Evolutionary conservation across 2,113 vertebrate genomes (phyloP).

Genomic region (Protobothrops mucrosquamatus): DNA sequence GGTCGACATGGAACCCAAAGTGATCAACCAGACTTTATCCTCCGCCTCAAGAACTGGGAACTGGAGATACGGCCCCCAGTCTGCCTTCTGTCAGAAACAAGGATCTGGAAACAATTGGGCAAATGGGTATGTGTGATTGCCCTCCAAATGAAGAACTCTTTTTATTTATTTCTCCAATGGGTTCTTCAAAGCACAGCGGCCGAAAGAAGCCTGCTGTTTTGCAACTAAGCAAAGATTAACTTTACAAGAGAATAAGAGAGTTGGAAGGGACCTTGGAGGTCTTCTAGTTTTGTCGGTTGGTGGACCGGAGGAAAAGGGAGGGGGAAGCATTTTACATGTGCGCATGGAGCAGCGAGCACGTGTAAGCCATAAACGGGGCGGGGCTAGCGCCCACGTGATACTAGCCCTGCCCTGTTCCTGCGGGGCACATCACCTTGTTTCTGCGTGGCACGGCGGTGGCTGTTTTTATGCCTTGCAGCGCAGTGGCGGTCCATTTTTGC

Average conservation of each 20-base stretch:
- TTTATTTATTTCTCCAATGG: not conserved
- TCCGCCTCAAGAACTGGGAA: slow-evolving; percentile 74
- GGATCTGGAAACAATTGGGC: slow-evolving; percentile 99
- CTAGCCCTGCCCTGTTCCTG: no score
- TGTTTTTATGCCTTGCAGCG: no score
- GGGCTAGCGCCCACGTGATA: no score
- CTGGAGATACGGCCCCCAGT: slow-evolving; percentile 81
- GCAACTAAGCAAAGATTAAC: not conserved
- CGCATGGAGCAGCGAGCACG: no score
- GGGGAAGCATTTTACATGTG: no score
- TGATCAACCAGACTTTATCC: slow-evolving; percentile 81
- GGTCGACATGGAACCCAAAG: slow-evolving; percentile 97
- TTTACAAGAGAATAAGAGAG: not conserved
- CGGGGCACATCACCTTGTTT: no score
- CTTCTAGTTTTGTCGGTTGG: not conserved
- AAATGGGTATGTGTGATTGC: slow-evolving; percentile 79
- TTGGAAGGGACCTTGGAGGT: not conserved
- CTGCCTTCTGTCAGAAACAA: slow-evolving; percentile 89
- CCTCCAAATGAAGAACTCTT: not conserved
- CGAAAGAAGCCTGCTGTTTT: not conserved
- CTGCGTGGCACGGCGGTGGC: no score
- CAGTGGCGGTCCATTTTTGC: no score
- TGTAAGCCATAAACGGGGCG: no score
- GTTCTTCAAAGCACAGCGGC: not conserved
- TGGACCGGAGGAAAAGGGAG: no score